Evolutionary conservation across 2,113 vertebrate species (phyloP).

Genomic region (Axis porcinus): DNA sequence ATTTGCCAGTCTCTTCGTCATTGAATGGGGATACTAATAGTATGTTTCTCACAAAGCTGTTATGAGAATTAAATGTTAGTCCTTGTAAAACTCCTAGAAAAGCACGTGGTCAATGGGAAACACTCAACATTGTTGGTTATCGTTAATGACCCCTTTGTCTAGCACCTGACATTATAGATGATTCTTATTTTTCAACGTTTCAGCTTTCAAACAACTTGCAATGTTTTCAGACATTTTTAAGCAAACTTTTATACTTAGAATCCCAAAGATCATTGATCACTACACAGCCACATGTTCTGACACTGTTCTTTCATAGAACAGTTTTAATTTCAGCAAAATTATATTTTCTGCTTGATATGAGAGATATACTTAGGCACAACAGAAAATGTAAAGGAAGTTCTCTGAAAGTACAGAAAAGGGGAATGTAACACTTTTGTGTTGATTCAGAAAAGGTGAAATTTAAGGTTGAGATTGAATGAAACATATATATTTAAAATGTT

Average conservation of each 20-base stretch:
- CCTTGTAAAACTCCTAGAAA: not conserved
- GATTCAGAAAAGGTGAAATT: not conserved
- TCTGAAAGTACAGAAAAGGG: not conserved
- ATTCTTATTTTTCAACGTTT: not conserved
- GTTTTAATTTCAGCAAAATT: not conserved
- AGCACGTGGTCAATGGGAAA: not conserved
- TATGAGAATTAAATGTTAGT: not conserved
- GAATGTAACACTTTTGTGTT: not conserved
- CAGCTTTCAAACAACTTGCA: not conserved
- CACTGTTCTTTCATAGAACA: not conserved
- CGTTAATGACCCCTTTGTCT: not conserved
- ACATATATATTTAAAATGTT: not conserved
- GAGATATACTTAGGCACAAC: not conserved
- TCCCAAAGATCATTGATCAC: not conserved
- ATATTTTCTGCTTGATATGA: not conserved
- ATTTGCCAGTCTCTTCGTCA: not conserved
- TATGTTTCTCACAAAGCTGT: not conserved
- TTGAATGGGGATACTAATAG: not conserved
- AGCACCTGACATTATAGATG: not conserved
- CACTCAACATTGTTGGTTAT: not conserved
- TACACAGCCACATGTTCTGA: not conserved
- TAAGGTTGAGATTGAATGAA: not conserved
- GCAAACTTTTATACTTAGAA: not conserved
- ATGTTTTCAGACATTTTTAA: not conserved
- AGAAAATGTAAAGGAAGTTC: not conserved